These are phyloP conservation scores for Cyclophora albipunctata DNA, from an alignment of 2,888 invertebrate species.

Conservation along the genomic window DNA sequence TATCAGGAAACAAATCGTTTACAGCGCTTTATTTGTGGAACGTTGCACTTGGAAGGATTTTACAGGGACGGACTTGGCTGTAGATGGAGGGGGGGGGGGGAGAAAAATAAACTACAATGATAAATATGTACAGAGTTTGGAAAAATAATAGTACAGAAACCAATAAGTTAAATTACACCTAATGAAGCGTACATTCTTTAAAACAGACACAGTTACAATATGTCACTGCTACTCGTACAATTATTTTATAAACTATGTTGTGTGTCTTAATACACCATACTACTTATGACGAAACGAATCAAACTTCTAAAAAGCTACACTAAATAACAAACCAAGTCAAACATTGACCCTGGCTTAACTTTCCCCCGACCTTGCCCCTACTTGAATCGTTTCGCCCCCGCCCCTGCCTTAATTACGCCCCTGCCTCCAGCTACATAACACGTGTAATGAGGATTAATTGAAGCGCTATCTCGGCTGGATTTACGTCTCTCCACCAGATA, in stretches of 20 bases:
- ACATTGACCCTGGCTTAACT: neutral
- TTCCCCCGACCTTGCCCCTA: neutral
- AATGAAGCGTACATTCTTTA: no score
- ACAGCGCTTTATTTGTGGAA: constrained; percentile 39
- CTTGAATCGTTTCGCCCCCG: neutral
- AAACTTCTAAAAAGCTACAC: no score
- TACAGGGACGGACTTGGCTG: constrained; percentile 1
- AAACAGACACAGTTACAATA: no score
- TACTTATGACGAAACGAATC: no score
- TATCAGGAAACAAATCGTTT: constrained; percentile 44
- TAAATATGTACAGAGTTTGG: neutral
- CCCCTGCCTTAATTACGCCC: constrained; percentile 13
- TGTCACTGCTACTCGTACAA: no score
- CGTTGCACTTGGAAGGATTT: constrained; percentile 9
- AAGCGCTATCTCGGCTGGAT: constrained; percentile 18
- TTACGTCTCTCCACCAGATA: constrained; percentile 13
- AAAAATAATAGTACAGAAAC: no score
- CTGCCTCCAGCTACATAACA: constrained; percentile 18
- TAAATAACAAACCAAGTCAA: no score
- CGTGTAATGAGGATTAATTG: constrained; percentile 30
- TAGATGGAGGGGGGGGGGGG: neutral
- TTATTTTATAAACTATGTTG: no score
- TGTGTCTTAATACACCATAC: no score
- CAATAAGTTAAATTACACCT: no score
- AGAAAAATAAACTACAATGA: no score